Percentiles rank a stretch among this genome's conserved stretches.
Evolutionary conservation across 2,888 invertebrate species (phyloP).

Genomic region (Nymphalis urticae): DNA sequence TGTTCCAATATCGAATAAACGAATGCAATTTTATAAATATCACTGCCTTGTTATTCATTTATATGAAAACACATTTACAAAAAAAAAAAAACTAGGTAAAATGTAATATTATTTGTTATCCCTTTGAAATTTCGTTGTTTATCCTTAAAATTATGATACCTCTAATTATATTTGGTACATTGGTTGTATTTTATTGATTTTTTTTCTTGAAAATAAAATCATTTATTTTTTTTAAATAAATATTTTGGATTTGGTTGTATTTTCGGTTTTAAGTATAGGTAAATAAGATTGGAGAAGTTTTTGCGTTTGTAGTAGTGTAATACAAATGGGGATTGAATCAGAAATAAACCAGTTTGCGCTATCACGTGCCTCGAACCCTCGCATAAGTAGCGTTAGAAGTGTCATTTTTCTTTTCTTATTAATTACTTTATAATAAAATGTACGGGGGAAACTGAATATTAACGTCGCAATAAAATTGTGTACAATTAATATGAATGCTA

Average conservation of each 20-base stretch:
- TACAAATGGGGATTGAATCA: no score
- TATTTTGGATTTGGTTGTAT: neutral
- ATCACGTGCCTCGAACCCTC: no score
- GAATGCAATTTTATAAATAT: constrained; percentile 33
- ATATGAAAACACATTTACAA: constrained; percentile 8
- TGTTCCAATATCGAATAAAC: constrained; percentile 32
- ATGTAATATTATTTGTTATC: constrained; percentile 8
- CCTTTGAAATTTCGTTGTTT: constrained; percentile 4
- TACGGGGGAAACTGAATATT: no score
- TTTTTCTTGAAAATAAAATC: constrained; percentile 14
- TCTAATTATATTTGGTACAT: neutral
- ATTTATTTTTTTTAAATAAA: neutral
- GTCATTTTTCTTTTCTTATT: no score
- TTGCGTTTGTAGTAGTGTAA: no score
- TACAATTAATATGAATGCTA: no score
- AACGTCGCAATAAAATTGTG: no score
- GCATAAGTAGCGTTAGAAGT: no score
- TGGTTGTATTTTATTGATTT: constrained; percentile 15
- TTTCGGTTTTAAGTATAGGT: no score
- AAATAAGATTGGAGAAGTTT: no score
- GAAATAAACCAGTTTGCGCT: no score
- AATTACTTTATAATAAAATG: no score
- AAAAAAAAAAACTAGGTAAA: constrained; percentile 2
- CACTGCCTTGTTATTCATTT: constrained; percentile 27
- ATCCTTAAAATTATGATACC: neutral